Conservation (phyloP, 2,113 vertebrate species). For the Leptodactylus fuscus region DNA sequence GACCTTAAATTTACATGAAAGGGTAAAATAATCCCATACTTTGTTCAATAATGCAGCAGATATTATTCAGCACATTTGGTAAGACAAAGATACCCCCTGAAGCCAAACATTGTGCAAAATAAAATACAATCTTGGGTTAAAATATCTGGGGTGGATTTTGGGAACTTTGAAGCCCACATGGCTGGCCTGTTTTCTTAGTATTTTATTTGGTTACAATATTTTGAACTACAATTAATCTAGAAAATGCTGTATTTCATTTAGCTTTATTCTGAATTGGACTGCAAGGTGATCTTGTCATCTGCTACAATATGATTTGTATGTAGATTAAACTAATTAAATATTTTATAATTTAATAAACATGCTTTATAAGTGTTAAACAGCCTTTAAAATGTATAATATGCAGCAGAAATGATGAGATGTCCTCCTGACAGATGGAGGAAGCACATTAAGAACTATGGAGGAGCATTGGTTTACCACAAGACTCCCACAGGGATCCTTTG, state of each 20-base stretch:
- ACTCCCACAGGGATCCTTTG: conserved; percentile 16
- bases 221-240: background rate
- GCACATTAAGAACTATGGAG: conserved; percentile 18
- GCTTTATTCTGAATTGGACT: background rate
- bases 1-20: too few relatives aligned
- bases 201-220: background rate
- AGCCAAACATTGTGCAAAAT: background rate
- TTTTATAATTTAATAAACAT: conserved; percentile 20
- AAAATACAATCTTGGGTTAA: background rate
- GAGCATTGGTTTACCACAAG: conserved; percentile 6
- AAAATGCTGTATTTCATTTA: background rate
- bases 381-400: conserved; percentile 35
- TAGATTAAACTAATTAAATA: conserved; percentile 32
- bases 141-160: background rate
- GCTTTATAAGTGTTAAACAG: conserved; percentile 25
- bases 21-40: too few relatives aligned
- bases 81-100: background rate
- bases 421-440: conserved; percentile 39
- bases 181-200: background rate
- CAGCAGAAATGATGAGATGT: conserved; percentile 22
- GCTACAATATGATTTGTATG: background rate
- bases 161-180: background rate
- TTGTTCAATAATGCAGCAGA: background rate
- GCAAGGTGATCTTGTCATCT: conserved; percentile 38
- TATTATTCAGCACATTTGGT: background rate